phyloP scores from a whole-genome alignment of 2,888 invertebrate species.

The Orchesellides sinensis region DNA sequence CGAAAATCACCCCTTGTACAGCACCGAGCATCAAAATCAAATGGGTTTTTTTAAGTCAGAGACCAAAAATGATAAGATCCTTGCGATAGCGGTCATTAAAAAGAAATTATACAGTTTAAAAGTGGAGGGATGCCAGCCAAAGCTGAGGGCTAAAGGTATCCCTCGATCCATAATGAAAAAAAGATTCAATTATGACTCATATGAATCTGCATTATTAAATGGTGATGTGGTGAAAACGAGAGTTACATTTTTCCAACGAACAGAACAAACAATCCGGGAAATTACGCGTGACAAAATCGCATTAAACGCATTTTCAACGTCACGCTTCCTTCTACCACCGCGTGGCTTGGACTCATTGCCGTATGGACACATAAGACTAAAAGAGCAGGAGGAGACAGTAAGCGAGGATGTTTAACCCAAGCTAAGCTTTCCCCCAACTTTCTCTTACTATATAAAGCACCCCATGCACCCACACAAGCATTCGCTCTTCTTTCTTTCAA shows the following conservation, averaged over 20 bases:
- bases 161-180: not conserved
- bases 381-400: no score
- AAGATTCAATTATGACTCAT: conserved; percentile 1
- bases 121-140: not conserved
- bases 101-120: conserved; percentile 14
- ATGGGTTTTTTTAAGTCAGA: not conserved
- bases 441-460: no score
- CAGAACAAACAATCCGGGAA: conserved; percentile 13
- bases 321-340: conserved; percentile 17
- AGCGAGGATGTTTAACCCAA: no score
- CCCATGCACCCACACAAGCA: no score
- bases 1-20: not conserved
- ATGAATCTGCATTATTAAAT: not conserved
- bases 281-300: conserved; percentile 8
- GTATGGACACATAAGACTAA: conserved; percentile 5
- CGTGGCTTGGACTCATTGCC: conserved; percentile 8
- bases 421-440: no score
- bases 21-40: not conserved
- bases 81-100: not conserved
- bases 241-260: conserved; percentile 5
- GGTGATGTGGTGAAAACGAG: not conserved
- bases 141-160: not conserved
- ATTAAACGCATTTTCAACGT: conserved; percentile 8
- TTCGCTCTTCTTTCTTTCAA: no score
- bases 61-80: not conserved